Conservation (phyloP, 2,113 vertebrate species). For the Vireo altiloquus region DNA sequence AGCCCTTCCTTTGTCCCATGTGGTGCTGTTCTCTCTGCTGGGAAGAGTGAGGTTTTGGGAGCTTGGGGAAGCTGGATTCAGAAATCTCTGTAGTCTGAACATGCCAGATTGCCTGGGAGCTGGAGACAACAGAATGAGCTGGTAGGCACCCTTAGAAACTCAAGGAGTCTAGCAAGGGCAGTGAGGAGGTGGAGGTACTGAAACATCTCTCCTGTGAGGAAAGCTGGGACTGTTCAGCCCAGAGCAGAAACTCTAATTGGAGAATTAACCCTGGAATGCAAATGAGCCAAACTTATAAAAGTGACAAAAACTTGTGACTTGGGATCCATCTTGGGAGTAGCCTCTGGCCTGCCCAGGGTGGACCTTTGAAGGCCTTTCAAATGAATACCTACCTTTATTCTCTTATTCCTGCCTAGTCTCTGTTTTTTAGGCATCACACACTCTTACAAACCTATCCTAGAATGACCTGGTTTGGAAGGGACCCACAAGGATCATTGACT, state of each 20-base stretch:
- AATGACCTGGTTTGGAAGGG: too few relatives aligned
- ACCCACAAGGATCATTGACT: too few relatives aligned
- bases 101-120: background rate
- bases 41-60: background rate
- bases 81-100: background rate
- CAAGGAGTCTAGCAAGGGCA: background rate
- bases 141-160: background rate
- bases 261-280: too few relatives aligned
- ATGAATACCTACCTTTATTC: too few relatives aligned
- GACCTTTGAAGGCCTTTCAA: too few relatives aligned
- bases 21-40: background rate
- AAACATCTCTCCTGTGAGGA: background rate
- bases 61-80: background rate
- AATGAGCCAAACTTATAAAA: too few relatives aligned
- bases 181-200: background rate
- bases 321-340: too few relatives aligned
- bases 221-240: background rate
- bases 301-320: too few relatives aligned
- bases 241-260: background rate
- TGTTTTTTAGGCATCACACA: too few relatives aligned
- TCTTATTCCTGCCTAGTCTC: too few relatives aligned
- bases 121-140: accelerated
- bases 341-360: too few relatives aligned
- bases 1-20: background rate
- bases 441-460: too few relatives aligned